phyloP scores from a whole-genome alignment of 2,797 vertebrate species.

The Trichosurus vulpecula region DNA sequence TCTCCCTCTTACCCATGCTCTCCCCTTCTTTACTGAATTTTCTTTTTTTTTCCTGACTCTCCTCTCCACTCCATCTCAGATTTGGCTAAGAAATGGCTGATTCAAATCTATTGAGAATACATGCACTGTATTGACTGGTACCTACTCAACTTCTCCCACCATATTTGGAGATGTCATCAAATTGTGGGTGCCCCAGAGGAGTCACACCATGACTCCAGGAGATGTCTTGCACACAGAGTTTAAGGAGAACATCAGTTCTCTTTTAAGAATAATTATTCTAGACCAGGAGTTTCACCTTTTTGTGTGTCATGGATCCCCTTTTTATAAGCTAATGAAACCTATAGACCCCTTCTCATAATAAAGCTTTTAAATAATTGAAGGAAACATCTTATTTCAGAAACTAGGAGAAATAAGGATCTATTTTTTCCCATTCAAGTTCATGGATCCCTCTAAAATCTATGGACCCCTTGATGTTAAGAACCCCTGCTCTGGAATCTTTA shows the following conservation, averaged over 20 bases:
- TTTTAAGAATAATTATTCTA: neutral
- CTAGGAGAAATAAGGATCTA: neutral
- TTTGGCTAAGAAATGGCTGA: neutral
- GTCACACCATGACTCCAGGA: neutral
- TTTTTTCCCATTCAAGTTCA: neutral
- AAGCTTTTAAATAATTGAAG: neutral
- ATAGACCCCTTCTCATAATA: neutral
- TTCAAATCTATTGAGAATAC: neutral
- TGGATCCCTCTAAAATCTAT: neutral
- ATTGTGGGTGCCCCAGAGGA: neutral
- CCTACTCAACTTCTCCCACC: slow-evolving; percentile 15
- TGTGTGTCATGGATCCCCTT: neutral
- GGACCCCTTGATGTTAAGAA: neutral
- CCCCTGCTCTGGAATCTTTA: neutral
- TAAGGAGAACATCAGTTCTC: neutral
- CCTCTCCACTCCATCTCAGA: neutral
- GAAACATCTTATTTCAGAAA: neutral
- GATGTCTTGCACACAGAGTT: neutral
- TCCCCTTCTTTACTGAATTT: neutral
- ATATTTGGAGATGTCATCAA: neutral
- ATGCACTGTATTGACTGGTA: neutral
- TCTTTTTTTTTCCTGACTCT: neutral
- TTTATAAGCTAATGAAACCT: neutral
- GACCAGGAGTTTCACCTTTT: neutral
- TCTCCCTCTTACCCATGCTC: neutral